A percentile compares a stretch with the other conserved stretches of the same genome.
These are phyloP conservation scores for Scartelaos histophorus DNA, from an alignment of 2,113 vertebrate genomes.

Conservation along the genomic window DNA sequence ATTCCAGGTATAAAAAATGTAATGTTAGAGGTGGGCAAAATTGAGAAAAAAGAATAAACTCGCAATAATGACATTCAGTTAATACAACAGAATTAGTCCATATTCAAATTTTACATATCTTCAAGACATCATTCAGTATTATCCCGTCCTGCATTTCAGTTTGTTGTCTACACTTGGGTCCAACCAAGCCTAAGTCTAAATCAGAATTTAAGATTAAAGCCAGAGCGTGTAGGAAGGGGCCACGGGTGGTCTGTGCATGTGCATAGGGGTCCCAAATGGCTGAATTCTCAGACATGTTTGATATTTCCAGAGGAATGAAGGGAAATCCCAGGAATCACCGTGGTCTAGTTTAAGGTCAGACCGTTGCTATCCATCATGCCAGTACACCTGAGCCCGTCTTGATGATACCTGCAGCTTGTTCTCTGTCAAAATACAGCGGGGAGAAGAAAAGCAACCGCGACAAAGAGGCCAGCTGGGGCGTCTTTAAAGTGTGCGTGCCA, in stretches of 20 bases:
- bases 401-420: slow-evolving; percentile 62
- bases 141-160: too few relatives aligned
- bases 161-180: too few relatives aligned
- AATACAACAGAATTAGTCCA: too few relatives aligned
- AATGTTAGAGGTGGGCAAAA: too few relatives aligned
- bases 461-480: slow-evolving; percentile 61
- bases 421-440: slow-evolving; percentile 61
- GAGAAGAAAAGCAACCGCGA: slow-evolving; percentile 42
- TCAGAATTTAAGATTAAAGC: too few relatives aligned
- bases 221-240: neutral
- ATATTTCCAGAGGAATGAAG: slow-evolving; percentile 26
- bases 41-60: too few relatives aligned
- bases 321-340: slow-evolving; percentile 38
- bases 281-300: slow-evolving; percentile 27
- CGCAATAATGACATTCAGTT: too few relatives aligned
- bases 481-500: slow-evolving; percentile 63
- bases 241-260: slow-evolving; percentile 2
- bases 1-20: too few relatives aligned
- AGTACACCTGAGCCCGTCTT: slow-evolving; percentile 56
- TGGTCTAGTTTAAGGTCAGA: slow-evolving; percentile 52
- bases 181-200: too few relatives aligned
- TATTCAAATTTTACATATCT: too few relatives aligned
- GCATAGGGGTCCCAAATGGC: slow-evolving; percentile 41
- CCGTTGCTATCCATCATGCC: slow-evolving; percentile 53
- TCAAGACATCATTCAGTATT: too few relatives aligned